Evolutionary conservation across 2,113 vertebrate species (phyloP).

Genomic region (Tupaia tana): DNA sequence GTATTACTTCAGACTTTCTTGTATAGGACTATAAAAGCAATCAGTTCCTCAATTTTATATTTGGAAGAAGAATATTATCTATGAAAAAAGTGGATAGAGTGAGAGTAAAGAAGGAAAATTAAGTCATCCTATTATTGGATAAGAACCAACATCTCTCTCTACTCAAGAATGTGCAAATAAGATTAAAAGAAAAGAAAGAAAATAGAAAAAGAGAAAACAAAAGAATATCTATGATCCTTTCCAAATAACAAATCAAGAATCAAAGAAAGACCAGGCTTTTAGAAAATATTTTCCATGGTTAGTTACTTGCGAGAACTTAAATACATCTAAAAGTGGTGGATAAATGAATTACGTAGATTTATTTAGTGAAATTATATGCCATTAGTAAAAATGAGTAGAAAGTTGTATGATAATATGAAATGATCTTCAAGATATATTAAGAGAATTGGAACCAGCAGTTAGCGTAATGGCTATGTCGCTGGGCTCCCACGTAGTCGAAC

Average conservation of each 20-base stretch:
- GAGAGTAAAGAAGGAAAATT: neutral
- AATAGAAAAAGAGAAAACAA: neutral
- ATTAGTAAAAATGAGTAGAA: slow-evolving; percentile 23
- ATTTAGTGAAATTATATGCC: neutral
- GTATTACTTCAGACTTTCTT: neutral
- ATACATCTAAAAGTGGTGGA: neutral
- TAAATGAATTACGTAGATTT: neutral
- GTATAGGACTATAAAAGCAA: neutral
- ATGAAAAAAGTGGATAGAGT: neutral
- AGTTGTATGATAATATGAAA: neutral
- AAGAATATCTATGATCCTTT: neutral
- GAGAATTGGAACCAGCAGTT: no score
- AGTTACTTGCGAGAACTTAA: neutral
- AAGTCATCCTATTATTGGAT: neutral
- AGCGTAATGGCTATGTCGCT: no score
- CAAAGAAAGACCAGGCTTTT: neutral
- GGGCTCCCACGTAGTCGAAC: no score
- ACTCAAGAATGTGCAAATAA: neutral
- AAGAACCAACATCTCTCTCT: neutral
- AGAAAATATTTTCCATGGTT: neutral
- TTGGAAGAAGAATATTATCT: neutral
- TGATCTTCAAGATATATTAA: neutral
- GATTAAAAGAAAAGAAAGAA: neutral
- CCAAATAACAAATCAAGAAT: neutral
- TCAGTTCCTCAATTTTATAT: neutral